These are phyloP conservation scores for Corythaixoides concolor DNA, from an alignment of 2,113 vertebrate species.

Conservation along the genomic window DNA sequence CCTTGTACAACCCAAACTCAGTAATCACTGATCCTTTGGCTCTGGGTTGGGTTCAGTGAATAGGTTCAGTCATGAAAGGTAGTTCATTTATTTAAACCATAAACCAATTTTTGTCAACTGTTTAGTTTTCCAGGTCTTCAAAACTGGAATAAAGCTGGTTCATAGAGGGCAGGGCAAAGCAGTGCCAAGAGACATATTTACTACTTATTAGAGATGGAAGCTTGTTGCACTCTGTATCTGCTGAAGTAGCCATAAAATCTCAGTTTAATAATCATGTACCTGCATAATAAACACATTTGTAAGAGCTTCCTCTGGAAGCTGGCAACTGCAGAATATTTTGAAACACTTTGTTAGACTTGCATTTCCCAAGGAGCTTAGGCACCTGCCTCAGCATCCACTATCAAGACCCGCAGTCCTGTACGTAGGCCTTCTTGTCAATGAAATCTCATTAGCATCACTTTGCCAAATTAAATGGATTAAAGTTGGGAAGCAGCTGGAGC, in stretches of 20 bases:
- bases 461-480: slow-evolving; percentile 47
- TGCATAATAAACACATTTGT: not conserved
- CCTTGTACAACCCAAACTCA: not conserved
- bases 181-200: not conserved
- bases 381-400: not conserved
- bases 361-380: slow-evolving; percentile 13
- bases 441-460: slow-evolving; percentile 59
- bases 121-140: not conserved
- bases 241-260: not conserved
- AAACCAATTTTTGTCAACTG: not conserved
- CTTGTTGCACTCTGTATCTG: not conserved
- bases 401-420: not conserved
- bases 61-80: not conserved
- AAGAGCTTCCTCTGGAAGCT: not conserved
- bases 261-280: not conserved
- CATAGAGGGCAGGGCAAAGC: not conserved
- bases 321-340: not conserved
- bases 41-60: not conserved
- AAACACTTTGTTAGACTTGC: not conserved
- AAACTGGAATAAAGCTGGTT: not conserved
- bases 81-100: not conserved
- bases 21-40: not conserved
- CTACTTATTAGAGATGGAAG: not conserved
- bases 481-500: slow-evolving; percentile 25
- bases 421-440: not conserved